These are phyloP conservation scores for Mesocricetus auratus DNA, from an alignment of 2,113 vertebrate genomes.

Conservation along the genomic window DNA sequence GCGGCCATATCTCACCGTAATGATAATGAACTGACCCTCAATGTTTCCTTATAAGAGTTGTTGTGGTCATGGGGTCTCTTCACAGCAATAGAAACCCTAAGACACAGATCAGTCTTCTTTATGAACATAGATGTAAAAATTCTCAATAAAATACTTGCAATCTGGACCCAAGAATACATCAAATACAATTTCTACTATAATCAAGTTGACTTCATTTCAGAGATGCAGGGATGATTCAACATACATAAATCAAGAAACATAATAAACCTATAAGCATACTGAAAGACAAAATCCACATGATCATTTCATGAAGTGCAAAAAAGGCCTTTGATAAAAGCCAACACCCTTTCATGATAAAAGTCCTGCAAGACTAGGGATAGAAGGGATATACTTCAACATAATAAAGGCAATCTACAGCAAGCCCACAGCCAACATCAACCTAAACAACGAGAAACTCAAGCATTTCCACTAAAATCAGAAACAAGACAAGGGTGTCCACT, in stretches of 20 bases:
- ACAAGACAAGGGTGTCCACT: background rate
- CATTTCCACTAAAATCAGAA: background rate
- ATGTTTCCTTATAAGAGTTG: background rate
- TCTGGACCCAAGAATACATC: background rate
- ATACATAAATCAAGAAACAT: background rate
- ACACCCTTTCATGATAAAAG: background rate
- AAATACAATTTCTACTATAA: background rate
- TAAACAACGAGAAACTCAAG: background rate
- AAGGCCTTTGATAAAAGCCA: background rate
- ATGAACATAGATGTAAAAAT: background rate
- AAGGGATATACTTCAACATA: background rate
- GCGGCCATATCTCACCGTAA: background rate
- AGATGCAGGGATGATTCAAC: background rate
- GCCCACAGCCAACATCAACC: background rate
- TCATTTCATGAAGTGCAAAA: background rate
- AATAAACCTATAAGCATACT: too few species aligned
- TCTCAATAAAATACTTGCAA: background rate
- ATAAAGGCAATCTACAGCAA: background rate
- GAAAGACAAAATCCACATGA: background rate
- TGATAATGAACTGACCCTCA: background rate
- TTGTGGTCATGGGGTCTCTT: background rate
- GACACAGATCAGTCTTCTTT: background rate
- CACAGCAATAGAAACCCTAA: background rate
- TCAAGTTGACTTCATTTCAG: background rate
- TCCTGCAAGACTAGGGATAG: background rate